These are phyloP conservation scores for Drosophila seclusa DNA, from an alignment of 2,888 invertebrate species.

Conservation along the genomic window DNA sequence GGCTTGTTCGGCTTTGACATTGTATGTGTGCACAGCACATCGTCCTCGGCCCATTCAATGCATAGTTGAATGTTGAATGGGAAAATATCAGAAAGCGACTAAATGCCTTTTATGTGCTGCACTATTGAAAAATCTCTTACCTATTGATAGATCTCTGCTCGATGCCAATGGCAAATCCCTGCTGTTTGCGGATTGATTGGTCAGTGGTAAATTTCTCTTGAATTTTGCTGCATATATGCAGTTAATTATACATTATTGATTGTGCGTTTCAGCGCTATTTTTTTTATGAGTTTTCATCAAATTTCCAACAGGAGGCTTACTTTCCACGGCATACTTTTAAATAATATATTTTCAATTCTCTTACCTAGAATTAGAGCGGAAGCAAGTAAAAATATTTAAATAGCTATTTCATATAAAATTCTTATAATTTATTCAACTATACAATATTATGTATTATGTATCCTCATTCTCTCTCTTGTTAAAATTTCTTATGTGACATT, in stretches of 20 bases:
- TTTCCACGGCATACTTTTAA: background rate
- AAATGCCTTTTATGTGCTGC: conserved; percentile 70
- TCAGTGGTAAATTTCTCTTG: conserved; percentile 50
- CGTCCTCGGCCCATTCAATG: conserved; percentile 61
- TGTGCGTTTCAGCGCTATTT: conserved; percentile 9
- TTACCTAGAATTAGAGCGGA: conserved; percentile 24
- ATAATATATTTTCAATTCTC: conserved; percentile 7
- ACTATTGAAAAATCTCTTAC: conserved; percentile 62
- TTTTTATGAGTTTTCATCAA: background rate
- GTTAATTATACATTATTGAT: conserved; percentile 37
- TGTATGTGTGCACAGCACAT: conserved; percentile 23
- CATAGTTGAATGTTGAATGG: conserved; percentile 63
- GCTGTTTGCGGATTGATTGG: conserved; percentile 39
- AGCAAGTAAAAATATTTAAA: background rate
- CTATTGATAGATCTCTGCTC: conserved; percentile 55
- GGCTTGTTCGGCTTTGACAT: conserved; percentile 39
- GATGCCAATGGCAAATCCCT: conserved; percentile 8
- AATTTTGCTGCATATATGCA: conserved; percentile 37
- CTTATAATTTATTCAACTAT: background rate
- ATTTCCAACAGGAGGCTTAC: conserved; percentile 1
- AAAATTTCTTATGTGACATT: background rate
- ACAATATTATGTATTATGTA: background rate
- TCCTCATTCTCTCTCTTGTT: background rate
- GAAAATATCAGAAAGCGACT: conserved; percentile 70
- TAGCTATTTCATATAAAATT: background rate